Conservation (phyloP, 1,140 invertebrate genomes). For the Formica selysi region DNA sequence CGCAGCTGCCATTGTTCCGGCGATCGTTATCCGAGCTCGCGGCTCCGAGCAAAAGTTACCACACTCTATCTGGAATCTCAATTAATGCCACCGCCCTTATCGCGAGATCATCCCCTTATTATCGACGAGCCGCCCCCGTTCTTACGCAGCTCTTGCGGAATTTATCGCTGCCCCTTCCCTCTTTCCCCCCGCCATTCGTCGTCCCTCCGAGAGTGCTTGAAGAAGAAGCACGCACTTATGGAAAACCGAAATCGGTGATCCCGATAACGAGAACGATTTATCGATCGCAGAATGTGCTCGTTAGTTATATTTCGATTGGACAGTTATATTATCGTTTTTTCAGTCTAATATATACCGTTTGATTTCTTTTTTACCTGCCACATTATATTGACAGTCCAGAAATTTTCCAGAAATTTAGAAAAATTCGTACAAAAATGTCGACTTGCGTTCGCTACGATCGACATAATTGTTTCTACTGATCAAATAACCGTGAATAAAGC, state of each 20-base stretch:
- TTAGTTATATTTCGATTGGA: slow-evolving; percentile 37
- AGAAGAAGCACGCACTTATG: slow-evolving; percentile 58
- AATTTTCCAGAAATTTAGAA: not conserved
- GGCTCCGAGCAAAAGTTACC: slow-evolving; percentile 78
- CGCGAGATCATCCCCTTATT: slow-evolving; percentile 82
- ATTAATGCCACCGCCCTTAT: slow-evolving; percentile 83
- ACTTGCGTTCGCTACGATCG: not conserved
- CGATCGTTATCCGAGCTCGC: slow-evolving; percentile 81
- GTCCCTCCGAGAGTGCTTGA: slow-evolving; percentile 27
- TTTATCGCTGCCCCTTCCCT: slow-evolving; percentile 72
- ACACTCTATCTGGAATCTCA: slow-evolving; percentile 84
- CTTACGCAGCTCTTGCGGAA: slow-evolving; percentile 73
- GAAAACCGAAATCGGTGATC: slow-evolving; percentile 54
- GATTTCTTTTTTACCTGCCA: not conserved
- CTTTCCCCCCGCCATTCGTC: not conserved
- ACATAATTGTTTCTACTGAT: slow-evolving; percentile 31
- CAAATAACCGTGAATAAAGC: slow-evolving; percentile 36
- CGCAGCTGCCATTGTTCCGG: slow-evolving; percentile 77
- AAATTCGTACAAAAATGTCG: slow-evolving; percentile 10
- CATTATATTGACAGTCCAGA: not conserved
- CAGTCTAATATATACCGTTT: not conserved
- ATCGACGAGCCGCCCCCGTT: slow-evolving; percentile 77
- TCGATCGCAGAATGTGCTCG: slow-evolving; percentile 34
- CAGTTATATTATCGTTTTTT: not conserved
- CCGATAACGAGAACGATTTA: slow-evolving; percentile 50